Conservation (phyloP, 2,797 vertebrate species). For the Lepus oiostolus region DNA sequence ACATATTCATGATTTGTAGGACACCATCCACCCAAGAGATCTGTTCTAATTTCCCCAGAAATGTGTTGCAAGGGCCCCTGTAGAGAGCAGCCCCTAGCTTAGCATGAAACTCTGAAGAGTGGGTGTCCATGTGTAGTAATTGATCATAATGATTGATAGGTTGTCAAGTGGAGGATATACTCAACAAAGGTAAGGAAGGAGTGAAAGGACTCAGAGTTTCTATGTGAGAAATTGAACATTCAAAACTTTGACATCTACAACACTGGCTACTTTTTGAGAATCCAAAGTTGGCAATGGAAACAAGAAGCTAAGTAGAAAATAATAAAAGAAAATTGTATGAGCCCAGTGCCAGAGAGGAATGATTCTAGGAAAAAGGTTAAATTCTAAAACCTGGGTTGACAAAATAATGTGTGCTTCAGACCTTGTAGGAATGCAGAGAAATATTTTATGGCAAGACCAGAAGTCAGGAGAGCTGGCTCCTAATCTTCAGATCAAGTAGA, state of each 20-base stretch:
- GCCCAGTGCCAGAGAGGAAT: constrained; percentile 63
- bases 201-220: neutral
- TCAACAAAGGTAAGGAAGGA: neutral
- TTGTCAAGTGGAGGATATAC: neutral
- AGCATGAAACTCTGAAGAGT: neutral
- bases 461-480: neutral
- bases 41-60: constrained; percentile 75
- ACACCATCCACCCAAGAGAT: constrained; percentile 61
- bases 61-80: constrained; percentile 57
- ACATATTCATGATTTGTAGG: constrained; percentile 64
- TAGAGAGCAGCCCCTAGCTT: neutral
- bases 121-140: neutral
- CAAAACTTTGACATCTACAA: constrained; percentile 26
- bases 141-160: neutral
- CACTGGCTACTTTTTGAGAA: constrained; percentile 36
- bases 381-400: neutral
- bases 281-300: constrained; percentile 51
- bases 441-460: neutral
- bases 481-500: neutral
- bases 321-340: constrained; percentile 54
- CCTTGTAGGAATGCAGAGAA: accelerated
- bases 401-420: constrained; percentile 23
- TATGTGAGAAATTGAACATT: neutral
- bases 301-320: constrained; percentile 67
- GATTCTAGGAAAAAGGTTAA: constrained; percentile 57